These are phyloP conservation scores for Calephelis perditalis DNA, from an alignment of 2,888 invertebrate species.

Conservation along the genomic window DNA sequence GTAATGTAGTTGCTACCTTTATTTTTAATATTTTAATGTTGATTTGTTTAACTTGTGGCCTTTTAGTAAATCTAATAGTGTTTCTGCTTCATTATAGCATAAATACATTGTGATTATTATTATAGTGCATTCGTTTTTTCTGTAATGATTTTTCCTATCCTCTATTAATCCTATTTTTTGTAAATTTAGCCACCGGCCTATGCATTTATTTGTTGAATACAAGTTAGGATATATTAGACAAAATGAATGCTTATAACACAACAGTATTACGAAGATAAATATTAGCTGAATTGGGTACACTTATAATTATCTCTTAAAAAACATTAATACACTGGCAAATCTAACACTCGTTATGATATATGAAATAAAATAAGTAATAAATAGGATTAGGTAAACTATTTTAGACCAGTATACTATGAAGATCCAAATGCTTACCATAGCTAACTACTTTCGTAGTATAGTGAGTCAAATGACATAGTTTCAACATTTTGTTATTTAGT, in stretches of 20 bases:
- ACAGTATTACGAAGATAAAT: too few relatives aligned
- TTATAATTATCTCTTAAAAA: too few relatives aligned
- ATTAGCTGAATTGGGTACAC: too few relatives aligned
- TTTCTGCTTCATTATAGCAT: neutral
- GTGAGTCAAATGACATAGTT: conserved; percentile 1
- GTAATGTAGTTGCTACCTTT: too few relatives aligned
- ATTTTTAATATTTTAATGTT: neutral
- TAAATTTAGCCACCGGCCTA: neutral
- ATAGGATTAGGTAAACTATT: neutral
- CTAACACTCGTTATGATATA: too few relatives aligned
- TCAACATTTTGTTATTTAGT: neutral
- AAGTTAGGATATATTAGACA: neutral
- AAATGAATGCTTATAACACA: neutral
- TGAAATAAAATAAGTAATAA: too few relatives aligned
- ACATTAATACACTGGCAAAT: too few relatives aligned
- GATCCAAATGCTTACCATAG: neutral
- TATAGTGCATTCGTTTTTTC: conserved; percentile 1
- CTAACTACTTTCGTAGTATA: neutral
- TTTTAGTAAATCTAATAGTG: neutral
- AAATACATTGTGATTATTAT: neutral
- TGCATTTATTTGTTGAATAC: neutral
- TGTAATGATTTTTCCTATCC: neutral
- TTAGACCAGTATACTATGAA: neutral
- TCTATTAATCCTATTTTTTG: neutral
- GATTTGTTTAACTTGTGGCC: conserved; percentile 2